phyloP scores from a whole-genome alignment of 2,113 vertebrate genomes.

The Garra rufa region DNA sequence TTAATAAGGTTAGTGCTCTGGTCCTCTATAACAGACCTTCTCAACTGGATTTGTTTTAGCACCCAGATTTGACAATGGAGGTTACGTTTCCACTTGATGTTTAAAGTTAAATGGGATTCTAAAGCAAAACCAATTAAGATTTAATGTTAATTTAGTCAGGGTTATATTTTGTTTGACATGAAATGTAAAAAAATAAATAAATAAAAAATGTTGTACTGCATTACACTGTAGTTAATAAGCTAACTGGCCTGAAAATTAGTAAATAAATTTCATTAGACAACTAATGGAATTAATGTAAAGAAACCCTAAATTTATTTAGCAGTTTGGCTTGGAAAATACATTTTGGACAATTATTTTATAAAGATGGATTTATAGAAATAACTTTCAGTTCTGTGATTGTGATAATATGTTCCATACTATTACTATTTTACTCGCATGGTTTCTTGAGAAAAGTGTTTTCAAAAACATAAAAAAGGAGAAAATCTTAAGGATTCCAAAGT shows the following conservation, averaged over 20 bases:
- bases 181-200: too few relatives aligned
- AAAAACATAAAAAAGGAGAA: neutral
- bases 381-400: too few relatives aligned
- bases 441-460: neutral
- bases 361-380: too few relatives aligned
- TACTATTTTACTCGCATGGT: neutral
- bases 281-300: neutral
- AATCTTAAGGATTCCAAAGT: neutral
- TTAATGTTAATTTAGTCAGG: too few relatives aligned
- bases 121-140: neutral
- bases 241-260: too few relatives aligned
- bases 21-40: neutral
- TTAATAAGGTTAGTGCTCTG: conserved; percentile 68
- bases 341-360: too few relatives aligned
- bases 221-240: too few relatives aligned
- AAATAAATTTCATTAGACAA: neutral
- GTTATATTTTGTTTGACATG: too few relatives aligned
- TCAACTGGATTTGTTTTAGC: too few relatives aligned
- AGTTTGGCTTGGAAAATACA: too few relatives aligned
- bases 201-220: too few relatives aligned
- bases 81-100: neutral
- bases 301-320: neutral
- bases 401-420: neutral
- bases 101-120: neutral
- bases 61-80: neutral